A percentile compares a stretch with the other conserved stretches of the same genome.
These are phyloP conservation scores for Panonychus citri DNA, from an alignment of 1,140 invertebrate species.

Conservation along the genomic window DNA sequence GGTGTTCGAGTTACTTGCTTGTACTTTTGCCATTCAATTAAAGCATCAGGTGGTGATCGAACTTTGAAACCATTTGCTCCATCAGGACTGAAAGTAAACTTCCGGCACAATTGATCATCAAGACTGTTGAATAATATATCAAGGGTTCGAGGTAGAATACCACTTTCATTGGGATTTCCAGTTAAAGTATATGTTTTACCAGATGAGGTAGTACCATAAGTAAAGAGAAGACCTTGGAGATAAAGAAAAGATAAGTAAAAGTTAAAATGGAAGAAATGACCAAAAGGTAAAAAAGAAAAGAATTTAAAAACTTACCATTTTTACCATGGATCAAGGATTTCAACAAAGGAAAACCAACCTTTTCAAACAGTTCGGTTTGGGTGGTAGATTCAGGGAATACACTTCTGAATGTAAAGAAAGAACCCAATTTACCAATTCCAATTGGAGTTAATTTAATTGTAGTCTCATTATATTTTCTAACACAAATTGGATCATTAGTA, in stretches of 20 bases:
- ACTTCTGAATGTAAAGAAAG: slow-evolving; percentile 31
- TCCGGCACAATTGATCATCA: slow-evolving; percentile 32
- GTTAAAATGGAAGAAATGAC: not conserved
- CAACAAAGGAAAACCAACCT: slow-evolving; percentile 62
- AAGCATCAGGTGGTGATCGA: slow-evolving; percentile 60
- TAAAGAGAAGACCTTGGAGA: slow-evolving; percentile 36
- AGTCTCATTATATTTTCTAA: slow-evolving; percentile 39
- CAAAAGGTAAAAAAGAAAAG: slow-evolving; percentile 20
- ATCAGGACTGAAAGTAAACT: slow-evolving; percentile 59
- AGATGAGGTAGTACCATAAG: slow-evolving; percentile 87
- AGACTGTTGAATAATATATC: slow-evolving; percentile 75
- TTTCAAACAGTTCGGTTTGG: slow-evolving; percentile 64
- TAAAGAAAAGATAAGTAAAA: not conserved
- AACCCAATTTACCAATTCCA: not conserved
- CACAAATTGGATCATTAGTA: slow-evolving; percentile 36
- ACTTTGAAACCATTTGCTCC: slow-evolving; percentile 80
- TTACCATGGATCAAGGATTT: slow-evolving; percentile 37
- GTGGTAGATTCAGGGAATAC: slow-evolving; percentile 50
- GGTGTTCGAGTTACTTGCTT: not conserved
- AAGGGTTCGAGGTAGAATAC: slow-evolving; percentile 63
- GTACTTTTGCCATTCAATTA: slow-evolving; percentile 41
- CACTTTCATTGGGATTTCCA: slow-evolving; percentile 44
- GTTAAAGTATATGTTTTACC: slow-evolving; percentile 90
- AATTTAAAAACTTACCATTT: slow-evolving; percentile 38
- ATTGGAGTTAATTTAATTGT: slow-evolving; percentile 32